phyloP scores from a whole-genome alignment of 1,140 invertebrate species.

The Hyles vespertilio region DNA sequence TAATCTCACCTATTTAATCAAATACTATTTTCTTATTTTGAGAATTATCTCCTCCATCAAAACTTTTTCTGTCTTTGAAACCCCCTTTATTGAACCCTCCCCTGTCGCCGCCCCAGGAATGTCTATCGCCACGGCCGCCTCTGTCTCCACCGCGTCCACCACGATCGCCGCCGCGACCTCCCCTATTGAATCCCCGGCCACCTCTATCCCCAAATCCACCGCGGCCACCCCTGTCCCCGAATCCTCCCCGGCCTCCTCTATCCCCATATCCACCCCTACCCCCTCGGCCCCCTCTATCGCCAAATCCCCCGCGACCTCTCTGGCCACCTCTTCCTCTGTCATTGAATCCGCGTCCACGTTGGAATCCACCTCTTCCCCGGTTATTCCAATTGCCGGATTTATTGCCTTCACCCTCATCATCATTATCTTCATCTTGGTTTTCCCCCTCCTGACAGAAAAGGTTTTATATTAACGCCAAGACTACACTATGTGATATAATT shows the following conservation, averaged over 20 bases:
- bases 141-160: conserved; percentile 52
- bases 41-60: conserved; percentile 73
- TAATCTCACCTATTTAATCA: conserved; percentile 76
- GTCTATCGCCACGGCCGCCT: conserved; percentile 57
- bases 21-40: conserved; percentile 93
- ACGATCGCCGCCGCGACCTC: conserved; percentile 56
- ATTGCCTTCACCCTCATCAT: conserved; percentile 48
- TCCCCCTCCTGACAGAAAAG: conserved; percentile 47
- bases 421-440: conserved; percentile 58
- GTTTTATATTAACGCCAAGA: conserved; percentile 49
- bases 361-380: conserved; percentile 32
- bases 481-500: conserved; percentile 56
- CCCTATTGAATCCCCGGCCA: conserved; percentile 37
- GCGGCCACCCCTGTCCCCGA: conserved; percentile 35
- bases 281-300: conserved; percentile 30
- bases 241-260: conserved; percentile 35
- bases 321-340: conserved; percentile 27
- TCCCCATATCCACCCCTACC: conserved; percentile 39
- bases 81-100: conserved; percentile 75
- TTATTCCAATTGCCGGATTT: conserved; percentile 47
- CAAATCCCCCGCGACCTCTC: conserved; percentile 38
- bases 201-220: conserved; percentile 33
- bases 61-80: conserved; percentile 77
- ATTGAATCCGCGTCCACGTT: conserved; percentile 40
- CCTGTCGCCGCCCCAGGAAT: conserved; percentile 65